phyloP scores from a whole-genome alignment of 2,888 invertebrate genomes.

The Adelognathus sp. region DNA sequence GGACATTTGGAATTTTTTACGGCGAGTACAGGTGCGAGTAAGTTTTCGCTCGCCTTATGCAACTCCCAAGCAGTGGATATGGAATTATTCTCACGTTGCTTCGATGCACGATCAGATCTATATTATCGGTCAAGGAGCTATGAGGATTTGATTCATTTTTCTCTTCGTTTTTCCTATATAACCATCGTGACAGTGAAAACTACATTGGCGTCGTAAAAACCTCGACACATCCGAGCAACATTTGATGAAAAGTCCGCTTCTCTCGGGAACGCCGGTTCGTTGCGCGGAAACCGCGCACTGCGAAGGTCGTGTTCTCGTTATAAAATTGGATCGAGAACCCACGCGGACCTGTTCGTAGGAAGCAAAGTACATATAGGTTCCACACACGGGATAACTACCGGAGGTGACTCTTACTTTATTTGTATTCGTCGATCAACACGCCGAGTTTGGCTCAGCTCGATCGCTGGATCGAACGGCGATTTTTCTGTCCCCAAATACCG shows the following conservation, averaged over 20 bases:
- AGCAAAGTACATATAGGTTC: slow-evolving; percentile 51
- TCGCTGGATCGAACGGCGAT: not conserved
- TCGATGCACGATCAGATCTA: not conserved
- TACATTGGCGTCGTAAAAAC: too few species aligned
- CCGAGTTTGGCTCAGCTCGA: not conserved
- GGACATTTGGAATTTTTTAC: too few species aligned
- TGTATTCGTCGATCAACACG: slow-evolving; percentile 4
- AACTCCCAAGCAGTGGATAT: too few species aligned
- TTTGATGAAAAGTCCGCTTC: slow-evolving; percentile 6
- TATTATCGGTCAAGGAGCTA: too few species aligned
- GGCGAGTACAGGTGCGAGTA: too few species aligned
- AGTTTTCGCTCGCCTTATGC: too few species aligned
- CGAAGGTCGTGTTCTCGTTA: slow-evolving; percentile 68
- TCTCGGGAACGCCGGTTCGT: slow-evolving; percentile 10
- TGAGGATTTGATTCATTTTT: too few species aligned
- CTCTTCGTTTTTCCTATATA: not conserved
- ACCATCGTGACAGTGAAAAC: not conserved
- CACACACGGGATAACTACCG: slow-evolving; percentile 58
- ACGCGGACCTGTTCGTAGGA: slow-evolving; percentile 67
- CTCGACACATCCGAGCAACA: not conserved
- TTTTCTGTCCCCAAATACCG: not conserved
- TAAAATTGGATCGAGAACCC: slow-evolving; percentile 65
- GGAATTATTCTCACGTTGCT: not conserved
- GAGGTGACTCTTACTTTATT: slow-evolving; percentile 51
- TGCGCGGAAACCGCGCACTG: slow-evolving; percentile 45